Percentiles rank a stretch among this genome's conserved stretches.
Conservation (phyloP, 2,113 vertebrate genomes). For the Acinonyx jubatus region DNA sequence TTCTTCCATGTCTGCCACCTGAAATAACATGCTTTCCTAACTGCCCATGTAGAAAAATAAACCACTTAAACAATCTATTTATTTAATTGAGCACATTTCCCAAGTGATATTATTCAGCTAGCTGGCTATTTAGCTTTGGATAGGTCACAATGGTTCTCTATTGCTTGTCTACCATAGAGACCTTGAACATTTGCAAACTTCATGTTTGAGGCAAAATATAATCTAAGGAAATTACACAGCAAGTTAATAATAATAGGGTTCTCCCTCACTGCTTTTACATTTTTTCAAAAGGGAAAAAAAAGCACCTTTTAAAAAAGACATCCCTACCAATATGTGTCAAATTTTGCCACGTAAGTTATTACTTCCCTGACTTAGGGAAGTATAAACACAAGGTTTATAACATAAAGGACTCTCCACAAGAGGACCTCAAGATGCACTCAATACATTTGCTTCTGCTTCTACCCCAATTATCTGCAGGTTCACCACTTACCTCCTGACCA, state of each 20-base stretch:
- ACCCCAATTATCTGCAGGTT: background rate
- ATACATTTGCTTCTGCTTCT: background rate
- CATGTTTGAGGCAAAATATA: constrained; percentile 24
- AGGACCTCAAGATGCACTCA: background rate
- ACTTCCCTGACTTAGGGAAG: constrained; percentile 10
- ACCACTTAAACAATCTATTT: constrained; percentile 51
- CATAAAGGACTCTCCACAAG: background rate
- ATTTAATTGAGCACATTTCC: constrained; percentile 60
- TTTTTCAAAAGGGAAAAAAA: background rate
- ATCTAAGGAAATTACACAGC: background rate
- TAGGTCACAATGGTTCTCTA: constrained; percentile 6
- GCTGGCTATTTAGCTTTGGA: background rate
- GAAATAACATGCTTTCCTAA: constrained; percentile 73
- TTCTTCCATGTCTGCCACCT: constrained; percentile 61
- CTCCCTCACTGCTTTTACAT: background rate
- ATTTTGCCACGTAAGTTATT: background rate
- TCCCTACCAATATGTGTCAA: background rate
- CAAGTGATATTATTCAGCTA: constrained; percentile 29
- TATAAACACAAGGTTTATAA: background rate
- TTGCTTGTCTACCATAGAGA: background rate
- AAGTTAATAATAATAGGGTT: background rate
- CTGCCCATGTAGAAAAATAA: constrained; percentile 61
- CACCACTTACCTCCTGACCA: background rate
- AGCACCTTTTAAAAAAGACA: background rate
- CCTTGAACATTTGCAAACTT: constrained; percentile 36